Evolutionary conservation across 2,888 invertebrate species (phyloP), one percentile per base, ranked within the genome.

Genomic region (Trichopria drosophilae): DNA sequence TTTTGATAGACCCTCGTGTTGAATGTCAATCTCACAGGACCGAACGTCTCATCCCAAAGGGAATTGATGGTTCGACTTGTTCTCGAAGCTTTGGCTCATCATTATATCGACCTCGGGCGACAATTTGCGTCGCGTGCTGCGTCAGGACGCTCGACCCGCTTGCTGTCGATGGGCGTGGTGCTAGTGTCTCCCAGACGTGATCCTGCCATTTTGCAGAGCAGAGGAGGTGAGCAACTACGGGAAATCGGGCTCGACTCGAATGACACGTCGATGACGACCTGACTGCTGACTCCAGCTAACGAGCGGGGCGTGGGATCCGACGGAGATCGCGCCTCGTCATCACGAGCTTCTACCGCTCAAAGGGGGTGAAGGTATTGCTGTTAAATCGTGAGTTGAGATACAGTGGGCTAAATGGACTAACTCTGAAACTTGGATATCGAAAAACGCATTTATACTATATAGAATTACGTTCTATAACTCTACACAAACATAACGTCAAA

Each of bases 181-280:
- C 29, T 28, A 16, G 32, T 23, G 49, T 52, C 52, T 45, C 52
- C 45, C 42, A 52, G 52, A 52, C 52, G 55, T 49, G 55, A 52
- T 55, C 52, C 46, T 46, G 52, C 42, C 56, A 53, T 50, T 53
- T 46, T 53, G 39, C 44, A 29, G 47, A 24, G 42, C 49, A 22
- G 29, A 40, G 29, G 40, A 42, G 43, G 43, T 6, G 10, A 24
- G 24, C 10, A 24, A 24, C 6, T 7, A 24, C 6, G 10, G 10
- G 24, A 7, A 6, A 7, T 7, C 24, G 10, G 10, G 6, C 37
- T 37, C 39, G 34, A 41, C 24, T 66, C 67, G 70, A 73, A 75
- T 73, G 74, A 74, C 74, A 73, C 68, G 69, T 71, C 73, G 75
- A 75, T 75, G 75, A 75, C 71, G 74, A 71, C 70, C 69, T 54